A percentile compares a stretch with the other conserved stretches of the same genome.
Evolutionary conservation across 1,140 invertebrate species (phyloP).

Genomic region (Hycleus phaleratus): DNA sequence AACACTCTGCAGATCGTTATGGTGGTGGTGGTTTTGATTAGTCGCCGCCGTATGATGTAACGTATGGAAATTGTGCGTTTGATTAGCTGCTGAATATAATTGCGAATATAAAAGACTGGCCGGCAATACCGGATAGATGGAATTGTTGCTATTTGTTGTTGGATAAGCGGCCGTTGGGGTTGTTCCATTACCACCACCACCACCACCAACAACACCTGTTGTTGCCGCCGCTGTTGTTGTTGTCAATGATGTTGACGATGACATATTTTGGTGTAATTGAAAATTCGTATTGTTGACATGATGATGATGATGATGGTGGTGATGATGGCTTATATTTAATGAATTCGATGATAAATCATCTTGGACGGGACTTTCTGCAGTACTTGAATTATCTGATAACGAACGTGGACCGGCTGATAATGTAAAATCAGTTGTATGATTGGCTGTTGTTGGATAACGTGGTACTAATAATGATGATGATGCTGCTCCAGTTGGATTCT

Average conservation of each 20-base stretch:
- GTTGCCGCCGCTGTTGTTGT: slow-evolving; percentile 1
- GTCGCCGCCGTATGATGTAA: slow-evolving; percentile 44
- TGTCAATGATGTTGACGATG: slow-evolving; percentile 23
- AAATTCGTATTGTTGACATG: slow-evolving; percentile 59
- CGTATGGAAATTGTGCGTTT: slow-evolving; percentile 65
- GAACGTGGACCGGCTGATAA: slow-evolving; percentile 54
- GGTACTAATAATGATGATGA: slow-evolving; percentile 46
- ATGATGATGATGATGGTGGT: slow-evolving; percentile 35
- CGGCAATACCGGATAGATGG: slow-evolving; percentile 63
- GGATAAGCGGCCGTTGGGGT: slow-evolving; percentile 34
- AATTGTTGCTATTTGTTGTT: slow-evolving; percentile 55
- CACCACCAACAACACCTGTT: too few species aligned
- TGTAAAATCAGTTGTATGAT: slow-evolving; percentile 38
- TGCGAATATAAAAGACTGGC: slow-evolving; percentile 76
- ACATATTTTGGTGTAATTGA: slow-evolving; percentile 48
- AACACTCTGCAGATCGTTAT: slow-evolving; percentile 59
- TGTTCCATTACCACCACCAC: too few species aligned
- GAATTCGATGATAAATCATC: slow-evolving; percentile 54
- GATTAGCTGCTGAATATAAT: slow-evolving; percentile 68
- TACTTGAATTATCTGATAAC: slow-evolving; percentile 70
- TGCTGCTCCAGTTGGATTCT: slow-evolving; percentile 29
- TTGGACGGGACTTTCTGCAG: slow-evolving; percentile 72
- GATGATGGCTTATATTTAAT: not conserved
- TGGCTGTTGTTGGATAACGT: slow-evolving; percentile 45
- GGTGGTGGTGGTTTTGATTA: slow-evolving; percentile 45